Evolutionary conservation across 2,888 invertebrate genomes (phyloP), one percentile per base, ranked within the genome.

Genomic region (Amblyjoppa proteus): DNA sequence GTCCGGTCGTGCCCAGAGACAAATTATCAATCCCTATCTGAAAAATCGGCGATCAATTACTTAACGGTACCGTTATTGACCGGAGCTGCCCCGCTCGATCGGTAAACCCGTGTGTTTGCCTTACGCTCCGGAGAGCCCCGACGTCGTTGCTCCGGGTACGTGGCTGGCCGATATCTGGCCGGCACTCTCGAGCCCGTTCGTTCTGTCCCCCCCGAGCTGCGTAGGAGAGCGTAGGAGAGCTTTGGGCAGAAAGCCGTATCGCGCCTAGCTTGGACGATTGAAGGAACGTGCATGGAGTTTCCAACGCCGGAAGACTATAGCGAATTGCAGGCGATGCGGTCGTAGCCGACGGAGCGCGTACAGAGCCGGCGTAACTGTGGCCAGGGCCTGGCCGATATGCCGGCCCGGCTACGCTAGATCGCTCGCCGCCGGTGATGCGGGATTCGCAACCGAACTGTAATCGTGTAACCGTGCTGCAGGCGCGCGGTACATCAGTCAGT

Each of bases 61-160:
- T 41, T 11, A 41, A 11, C 41, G 41, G 61, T 28, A 34, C 75
- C 31, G 20, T 58, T 31, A 45, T 66, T 20, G 53, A 53, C 3
- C 6, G 7, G 53, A 1, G 9, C 51, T n/a, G 51, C 51, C n/a
- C 13, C 3, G 41, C 45, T 45, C 45, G 13, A 45, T 16, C 16
- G 16, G 45, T 4, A 45, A 45, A 11, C 45, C 3, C 2, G 16
- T 3, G 4, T 3, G 45, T 45, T 45, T 45, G 45, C 3, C 16
- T 45, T 4, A 45, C 45, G 45, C 31, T 49, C 31, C 41, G 9
- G 70, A 66, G 76, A 76, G 66, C 34, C 16, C 78, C 66, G 66
- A 16, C 74, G 79, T 75, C 78, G 75, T 74, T 66, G 75, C 81
- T 78, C 75, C 81, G 51, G 45, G 38, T 49, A 56, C 20, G 71